Percentiles rank a stretch among this genome's conserved stretches.
Evolutionary conservation across 2,113 vertebrate genomes (phyloP).

Genomic region (Sylvia atricapilla): DNA sequence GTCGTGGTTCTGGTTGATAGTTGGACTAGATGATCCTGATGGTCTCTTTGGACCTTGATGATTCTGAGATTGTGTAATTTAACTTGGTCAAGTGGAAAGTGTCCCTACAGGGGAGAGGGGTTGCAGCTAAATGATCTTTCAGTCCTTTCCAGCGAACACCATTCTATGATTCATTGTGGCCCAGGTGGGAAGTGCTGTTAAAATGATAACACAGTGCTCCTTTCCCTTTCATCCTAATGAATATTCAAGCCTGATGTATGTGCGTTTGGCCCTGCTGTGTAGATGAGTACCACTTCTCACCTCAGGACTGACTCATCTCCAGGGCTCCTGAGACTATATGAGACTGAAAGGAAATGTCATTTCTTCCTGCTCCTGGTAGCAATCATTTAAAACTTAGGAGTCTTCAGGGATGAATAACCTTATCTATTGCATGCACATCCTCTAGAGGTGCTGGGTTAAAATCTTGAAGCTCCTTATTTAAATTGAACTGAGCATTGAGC

Average conservation of each 20-base stretch:
- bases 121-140: neutral
- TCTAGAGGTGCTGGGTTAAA: conserved; percentile 3
- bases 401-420: conserved; percentile 27
- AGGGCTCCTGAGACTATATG: neutral
- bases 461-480: conserved; percentile 27
- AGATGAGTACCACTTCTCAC: neutral
- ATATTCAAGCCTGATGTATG: neutral
- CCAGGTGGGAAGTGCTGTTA: neutral
- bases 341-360: neutral
- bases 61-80: neutral
- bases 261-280: neutral
- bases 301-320: neutral
- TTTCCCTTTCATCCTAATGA: neutral
- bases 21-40: neutral
- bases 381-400: conserved; percentile 17
- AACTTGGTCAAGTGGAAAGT: neutral
- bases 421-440: conserved; percentile 16
- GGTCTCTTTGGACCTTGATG: neutral
- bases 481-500: neutral
- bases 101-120: neutral
- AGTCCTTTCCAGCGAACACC: neutral
- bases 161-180: neutral
- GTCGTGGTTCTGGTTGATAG: neutral
- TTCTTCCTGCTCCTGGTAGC: conserved; percentile 8
- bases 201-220: neutral